Base-by-base conservation (phyloP, 2,113 vertebrate genomes). In the Neomonachus schauinslandi region DNA sequence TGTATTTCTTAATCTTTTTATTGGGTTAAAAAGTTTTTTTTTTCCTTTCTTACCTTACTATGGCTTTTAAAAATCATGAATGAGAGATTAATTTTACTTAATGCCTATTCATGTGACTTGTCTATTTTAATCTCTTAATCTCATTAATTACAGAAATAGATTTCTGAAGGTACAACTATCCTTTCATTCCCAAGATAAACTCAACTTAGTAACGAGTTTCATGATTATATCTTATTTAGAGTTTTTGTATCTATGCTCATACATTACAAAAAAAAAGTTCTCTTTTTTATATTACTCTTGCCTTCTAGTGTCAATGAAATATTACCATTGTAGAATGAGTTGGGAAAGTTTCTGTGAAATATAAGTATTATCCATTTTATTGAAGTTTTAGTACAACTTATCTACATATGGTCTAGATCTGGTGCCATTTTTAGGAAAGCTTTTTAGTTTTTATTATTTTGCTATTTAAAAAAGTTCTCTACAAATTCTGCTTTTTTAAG, bases 11-110 rank as follows among this genome's bases (percentile, higher is more conserved):
- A 87, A 57, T 15, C 11, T 36, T 86, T 96, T 42, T 79, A n/a
- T 42, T 95, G 39, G 15, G 49, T 31, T n/a, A 71, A 59, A 89
- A 42, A 0, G 7, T 69, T n/a, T 69, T 84, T 80, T 87, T 88
- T 49, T 26, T 49, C 22, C n/a, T 91, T 53, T 89, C 26, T 91
- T 74, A 80, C 19, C 10, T 91, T 49, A 72, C 33, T 26, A 2
- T 31, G n/a, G 16, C 33, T 89, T 96, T 77, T 91, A 15, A 91
- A 97, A 91, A 26, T 74, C 16, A 57, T 76, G 36, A 91, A 36
- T 81, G n/a, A 80, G 9, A 79, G 21, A 83, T 88, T 69, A 74
- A 61, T 84, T 91, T 77, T 65, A 82, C 33, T 53, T 91, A 36
- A 80, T 63, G 74, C 74, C 15, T 74, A 7, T 36, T 77, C 53